These are phyloP conservation scores for Siniperca scherzeri DNA, from an alignment of 2,797 vertebrate genomes.

Conservation along the genomic window DNA sequence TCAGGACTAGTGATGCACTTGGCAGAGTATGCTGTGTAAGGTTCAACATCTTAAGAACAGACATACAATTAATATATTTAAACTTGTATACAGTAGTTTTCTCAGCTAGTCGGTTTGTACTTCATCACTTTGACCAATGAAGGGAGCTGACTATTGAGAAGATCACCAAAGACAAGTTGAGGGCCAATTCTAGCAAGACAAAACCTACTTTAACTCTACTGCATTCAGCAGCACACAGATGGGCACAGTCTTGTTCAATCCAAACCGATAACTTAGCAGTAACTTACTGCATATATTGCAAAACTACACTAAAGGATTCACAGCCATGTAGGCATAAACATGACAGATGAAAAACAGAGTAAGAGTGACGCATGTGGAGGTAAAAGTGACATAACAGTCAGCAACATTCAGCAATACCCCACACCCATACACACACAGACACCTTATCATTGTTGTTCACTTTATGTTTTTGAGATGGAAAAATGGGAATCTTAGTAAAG, in stretches of 20 bases:
- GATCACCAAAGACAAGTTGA: background rate
- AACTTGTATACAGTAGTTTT: slow-evolving; percentile 16
- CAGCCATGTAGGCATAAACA: slow-evolving; percentile 4
- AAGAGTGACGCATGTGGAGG: background rate
- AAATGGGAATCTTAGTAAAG: slow-evolving; percentile 6
- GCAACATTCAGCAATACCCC: background rate
- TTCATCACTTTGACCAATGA: slow-evolving; percentile 7
- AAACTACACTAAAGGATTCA: slow-evolving; percentile 24
- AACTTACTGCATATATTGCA: background rate
- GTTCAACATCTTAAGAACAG: slow-evolving; percentile 28
- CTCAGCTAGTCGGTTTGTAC: slow-evolving; percentile 9
- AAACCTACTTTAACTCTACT: slow-evolving; percentile 19
- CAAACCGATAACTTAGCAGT: slow-evolving; percentile 7
- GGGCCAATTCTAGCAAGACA: slow-evolving; percentile 17
- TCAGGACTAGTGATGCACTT: slow-evolving; percentile 13
- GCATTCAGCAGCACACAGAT: slow-evolving; percentile 27
- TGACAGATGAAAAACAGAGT: slow-evolving; percentile 10
- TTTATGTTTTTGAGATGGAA: slow-evolving; percentile 13
- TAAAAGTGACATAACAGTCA: slow-evolving; percentile 6
- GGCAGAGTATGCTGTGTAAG: slow-evolving; percentile 9
- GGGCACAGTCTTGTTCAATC: slow-evolving; percentile 34
- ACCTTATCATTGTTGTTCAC: background rate
- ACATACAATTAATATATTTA: slow-evolving; percentile 24
- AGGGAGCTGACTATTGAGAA: slow-evolving; percentile 8
- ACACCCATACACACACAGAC: background rate